Base-by-base conservation (phyloP, 1,140 invertebrate genomes). In the Philotrypesis tridentata region DNA sequence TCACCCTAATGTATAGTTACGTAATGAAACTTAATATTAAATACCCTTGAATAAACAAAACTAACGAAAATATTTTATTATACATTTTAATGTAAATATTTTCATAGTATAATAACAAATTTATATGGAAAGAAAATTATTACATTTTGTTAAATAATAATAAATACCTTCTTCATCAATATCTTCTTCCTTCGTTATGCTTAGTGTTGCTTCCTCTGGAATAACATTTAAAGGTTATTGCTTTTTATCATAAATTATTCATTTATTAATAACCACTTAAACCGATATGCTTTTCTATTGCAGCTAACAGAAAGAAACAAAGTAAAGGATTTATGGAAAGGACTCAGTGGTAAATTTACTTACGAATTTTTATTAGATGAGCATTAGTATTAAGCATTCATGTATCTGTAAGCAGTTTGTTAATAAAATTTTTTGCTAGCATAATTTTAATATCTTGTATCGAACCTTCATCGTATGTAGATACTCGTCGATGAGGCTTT, bases 391-490 rank as follows among this genome's bases (percentile, higher is more conserved):
- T 63, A 80, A 72, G 67, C 23, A 21, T 37, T 40, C 43, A 70
- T 6, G 21, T 5, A 21, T 77, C 80, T 82, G 67, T 71, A 82
- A 82, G 72, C 31, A 81, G 40, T n/a, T 25, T 75, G 1, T 33
- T 60, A 70, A 33, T 29, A 31, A 25, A 25, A 55, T 5, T 5
- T 55, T 55, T n/a, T 21, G 7, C 21, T n/a, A 55, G 21, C n/a
- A 21, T n/a, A 21, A 55, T n/a, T 55, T 11, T 25, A 65, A 65
- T 27, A 65, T 21, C 7, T 55, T n/a, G 21, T n/a, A 55, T 68
- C 79, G 27, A 90, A 96, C 95, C 95, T 95, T 96, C 93, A 77
- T 95, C 91, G 89, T 92, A 93, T 17, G 93, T 93, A 48, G 93
- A 92, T 23, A 86, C 65, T 25, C 90, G 90, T 83, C 88, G 87